These are phyloP conservation scores for Macroteleia sp. DNA, from an alignment of 2,888 invertebrate genomes.

Conservation along the genomic window DNA sequence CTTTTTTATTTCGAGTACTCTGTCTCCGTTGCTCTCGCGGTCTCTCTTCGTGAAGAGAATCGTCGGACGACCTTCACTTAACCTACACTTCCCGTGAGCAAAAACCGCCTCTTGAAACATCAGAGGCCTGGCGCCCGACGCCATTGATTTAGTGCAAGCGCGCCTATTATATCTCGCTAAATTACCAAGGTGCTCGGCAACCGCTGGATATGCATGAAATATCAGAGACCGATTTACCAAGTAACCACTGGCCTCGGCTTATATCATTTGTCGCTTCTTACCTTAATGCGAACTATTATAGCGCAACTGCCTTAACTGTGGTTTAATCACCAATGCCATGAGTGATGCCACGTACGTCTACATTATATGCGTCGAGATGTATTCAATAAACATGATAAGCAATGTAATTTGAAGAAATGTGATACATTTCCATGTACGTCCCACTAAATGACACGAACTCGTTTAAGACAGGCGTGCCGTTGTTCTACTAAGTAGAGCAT, in stretches of 20 bases:
- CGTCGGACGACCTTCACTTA: conserved; percentile 73
- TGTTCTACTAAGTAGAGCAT: conserved; percentile 32
- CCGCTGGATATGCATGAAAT: conserved; percentile 62
- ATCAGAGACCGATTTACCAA: conserved; percentile 59
- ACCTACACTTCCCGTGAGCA: conserved; percentile 72
- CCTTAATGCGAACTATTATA: conserved; percentile 47
- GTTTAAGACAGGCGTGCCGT: conserved; percentile 17
- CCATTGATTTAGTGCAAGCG: conserved; percentile 67
- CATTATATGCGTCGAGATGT: conserved; percentile 7
- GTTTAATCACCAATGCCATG: conserved; percentile 36
- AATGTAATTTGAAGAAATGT: conserved; percentile 27
- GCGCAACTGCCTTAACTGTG: conserved; percentile 34
- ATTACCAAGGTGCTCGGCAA: conserved; percentile 61
- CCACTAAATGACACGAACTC: conserved; percentile 19
- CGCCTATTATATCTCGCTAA: conserved; percentile 65
- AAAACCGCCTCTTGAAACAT: conserved; percentile 76
- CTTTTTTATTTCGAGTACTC: conserved; percentile 44
- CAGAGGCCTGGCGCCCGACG: conserved; percentile 75
- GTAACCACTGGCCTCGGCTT: conserved; percentile 47
- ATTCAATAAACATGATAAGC: conserved; percentile 47
- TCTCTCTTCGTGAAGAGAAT: conserved; percentile 44
- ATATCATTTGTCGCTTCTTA: conserved; percentile 60
- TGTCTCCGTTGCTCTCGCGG: conserved; percentile 18
- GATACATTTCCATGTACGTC: conserved; percentile 47
- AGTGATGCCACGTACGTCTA: conserved; percentile 37